phyloP scores from a whole-genome alignment of 2,797 vertebrate genomes.

The Decapterus maruadsi region DNA sequence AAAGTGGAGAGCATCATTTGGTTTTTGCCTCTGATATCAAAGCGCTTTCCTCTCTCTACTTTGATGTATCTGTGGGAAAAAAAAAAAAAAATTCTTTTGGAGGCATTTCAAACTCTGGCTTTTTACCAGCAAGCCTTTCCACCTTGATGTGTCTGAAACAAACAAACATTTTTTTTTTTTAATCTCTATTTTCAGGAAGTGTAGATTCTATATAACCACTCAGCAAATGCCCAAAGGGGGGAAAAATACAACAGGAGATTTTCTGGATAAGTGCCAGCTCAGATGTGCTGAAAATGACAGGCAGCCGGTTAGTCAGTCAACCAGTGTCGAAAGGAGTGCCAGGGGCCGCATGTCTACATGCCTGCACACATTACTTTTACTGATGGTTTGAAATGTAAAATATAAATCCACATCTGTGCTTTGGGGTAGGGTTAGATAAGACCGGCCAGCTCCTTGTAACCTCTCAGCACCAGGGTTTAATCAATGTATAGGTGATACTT shows the following conservation, averaged over 20 bases:
- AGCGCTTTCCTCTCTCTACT: constrained; percentile 55
- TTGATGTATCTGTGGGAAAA: constrained; percentile 60
- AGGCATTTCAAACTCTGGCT: constrained; percentile 64
- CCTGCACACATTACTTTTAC: constrained; percentile 60
- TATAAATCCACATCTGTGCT: constrained; percentile 64
- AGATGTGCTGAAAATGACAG: constrained; percentile 73
- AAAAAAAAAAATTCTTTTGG: constrained; percentile 42
- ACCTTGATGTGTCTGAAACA: constrained; percentile 74
- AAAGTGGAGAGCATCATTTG: constrained; percentile 51
- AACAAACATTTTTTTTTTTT: constrained; percentile 47
- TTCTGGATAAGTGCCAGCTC: constrained; percentile 65
- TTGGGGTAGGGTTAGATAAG: constrained; percentile 51
- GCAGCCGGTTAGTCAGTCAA: constrained; percentile 65
- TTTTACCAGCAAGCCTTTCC: constrained; percentile 59
- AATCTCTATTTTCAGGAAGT: constrained; percentile 68
- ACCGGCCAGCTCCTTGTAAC: constrained; percentile 28
- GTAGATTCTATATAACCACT: constrained; percentile 61
- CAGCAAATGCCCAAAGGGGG: constrained; percentile 62
- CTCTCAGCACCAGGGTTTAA: constrained; percentile 29
- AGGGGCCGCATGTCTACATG: constrained; percentile 61
- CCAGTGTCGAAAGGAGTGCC: constrained; percentile 50
- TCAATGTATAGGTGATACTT: constrained; percentile 31
- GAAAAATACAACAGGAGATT: constrained; percentile 54
- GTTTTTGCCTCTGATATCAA: constrained; percentile 65
- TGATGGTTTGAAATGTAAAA: constrained; percentile 75